Base-by-base conservation (phyloP, 2,888 invertebrate genomes). In the Molanna angustata region DNA sequence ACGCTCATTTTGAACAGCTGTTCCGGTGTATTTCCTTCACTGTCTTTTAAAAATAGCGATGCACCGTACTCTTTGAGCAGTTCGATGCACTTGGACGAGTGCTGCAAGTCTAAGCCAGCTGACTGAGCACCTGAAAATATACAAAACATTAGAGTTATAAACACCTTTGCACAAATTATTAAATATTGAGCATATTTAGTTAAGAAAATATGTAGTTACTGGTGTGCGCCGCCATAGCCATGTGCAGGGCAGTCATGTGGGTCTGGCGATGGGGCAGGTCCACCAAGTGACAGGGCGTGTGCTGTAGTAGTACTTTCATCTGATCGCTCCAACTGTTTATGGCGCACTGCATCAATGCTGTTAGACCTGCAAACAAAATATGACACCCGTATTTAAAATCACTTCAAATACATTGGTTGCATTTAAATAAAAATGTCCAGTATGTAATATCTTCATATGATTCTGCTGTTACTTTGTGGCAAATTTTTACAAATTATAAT, bases 221-320 rank as follows among this genome's bases (percentile, higher is more conserved):
- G 18, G 49, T 6, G 20, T 22, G 19, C 13, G 41, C 31, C 3
- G 17, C 19, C 33, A 32, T 32, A 31, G 49, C 49, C 49, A 49
- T 49, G 21, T 41, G 22, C 9, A 49, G 31, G 9, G 49, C 41
- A 1, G 49, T 49, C 49, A 40, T 40, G 3, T 32, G 20, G 13
- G 17, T 49, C 27, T 21, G 6, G n/a, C 33, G 41, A 20, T 49
- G 49, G 13, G 16, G 35, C 21, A 49, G 31, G 13, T 43, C 37
- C 40, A 49, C 42, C 41, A 52, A 35, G 31, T 37, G 32, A 37
- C 22, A 49, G 9, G 41, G 46, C 14, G 49, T 52, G 47, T 56
- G 56, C 19, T 44, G 49, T 27, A 52, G 46, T n/a, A 52, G 31
- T 39, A 56, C 37, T 19, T 44, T 39, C 32, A 52, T 35, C 14